Evolutionary conservation across 2,888 invertebrate species (phyloP), one percentile per base, ranked within the genome.

Genomic region (Prosopocoilus inquinatus): DNA sequence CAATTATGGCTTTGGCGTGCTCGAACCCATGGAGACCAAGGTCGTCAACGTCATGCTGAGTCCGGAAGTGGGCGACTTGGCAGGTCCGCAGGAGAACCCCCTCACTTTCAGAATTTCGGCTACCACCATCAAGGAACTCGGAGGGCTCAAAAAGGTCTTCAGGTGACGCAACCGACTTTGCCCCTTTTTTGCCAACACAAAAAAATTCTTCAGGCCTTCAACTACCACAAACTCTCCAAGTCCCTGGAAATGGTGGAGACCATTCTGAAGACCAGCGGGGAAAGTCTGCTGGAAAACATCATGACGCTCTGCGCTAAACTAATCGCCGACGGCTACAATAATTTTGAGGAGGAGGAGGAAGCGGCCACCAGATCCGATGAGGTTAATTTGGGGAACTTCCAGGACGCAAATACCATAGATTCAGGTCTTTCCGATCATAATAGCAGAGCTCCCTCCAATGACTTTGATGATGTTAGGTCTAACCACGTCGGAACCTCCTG

Each of bases 1-100:
- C 1, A 66, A 71, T 51, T 67, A 62, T 41, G 70, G 70, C 11
- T 67, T 68, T 54, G 70, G 69, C 7, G 46, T 59, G 9, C 50
- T 71, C 9, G 49, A 55, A n/a, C 66, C 70, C 8, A 55, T 62
- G 35, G 62, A 69, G 57, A 58, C 57, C 2, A 61, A 60, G 48
- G 57, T 39, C 3, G 28, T 67, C n/a, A 57, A 57, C 2, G 28
- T 70, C 15, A 38, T 41, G n/a, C 54, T 64, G 5, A 59, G 57
- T 47, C 67, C 67, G 1, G 61, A 61, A 47, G 7, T 43, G 0
- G 28, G 46, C 4, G 68, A 68, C 53, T 55, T 3, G 9, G 33
- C 1, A 5, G n/a, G 16, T 32, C 11, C 16, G 5, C 32, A 46
- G 9, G 44, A 15, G 3, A 45, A 33, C 9, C 9, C 9, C 15